These are phyloP conservation scores for Amblyraja radiata DNA, from an alignment of 2,797 vertebrate species.

Conservation along the genomic window DNA sequence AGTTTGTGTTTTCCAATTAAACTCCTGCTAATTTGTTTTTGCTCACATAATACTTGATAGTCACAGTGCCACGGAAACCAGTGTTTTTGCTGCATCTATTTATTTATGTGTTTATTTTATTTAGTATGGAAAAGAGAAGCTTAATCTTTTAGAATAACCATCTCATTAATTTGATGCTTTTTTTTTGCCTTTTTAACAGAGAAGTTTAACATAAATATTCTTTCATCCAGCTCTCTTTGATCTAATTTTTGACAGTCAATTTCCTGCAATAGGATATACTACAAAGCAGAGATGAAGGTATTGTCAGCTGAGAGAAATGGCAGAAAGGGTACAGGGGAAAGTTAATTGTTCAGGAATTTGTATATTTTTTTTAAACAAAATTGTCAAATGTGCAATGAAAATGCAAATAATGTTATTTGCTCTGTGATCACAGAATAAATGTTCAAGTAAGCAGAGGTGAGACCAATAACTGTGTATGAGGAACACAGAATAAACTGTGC, in stretches of 20 bases:
- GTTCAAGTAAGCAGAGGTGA: conserved; percentile 26
- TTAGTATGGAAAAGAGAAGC: background rate
- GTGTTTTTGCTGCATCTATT: conserved; percentile 18
- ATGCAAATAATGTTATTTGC: conserved; percentile 36
- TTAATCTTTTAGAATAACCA: conserved; percentile 9
- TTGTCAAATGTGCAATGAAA: conserved; percentile 33
- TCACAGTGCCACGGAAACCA: conserved; percentile 8
- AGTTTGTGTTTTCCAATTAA: conserved; percentile 36
- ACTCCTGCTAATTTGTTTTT: conserved; percentile 36
- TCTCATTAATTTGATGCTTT: background rate
- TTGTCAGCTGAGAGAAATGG: background rate
- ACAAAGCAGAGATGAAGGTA: conserved; percentile 15
- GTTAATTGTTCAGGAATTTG: conserved; percentile 34
- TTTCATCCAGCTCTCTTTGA: conserved; percentile 2
- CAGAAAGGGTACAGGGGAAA: conserved; percentile 7
- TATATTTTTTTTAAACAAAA: conserved; percentile 33
- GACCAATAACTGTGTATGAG: conserved; percentile 44
- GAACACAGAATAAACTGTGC: conserved; percentile 43
- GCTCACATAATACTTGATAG: conserved; percentile 35
- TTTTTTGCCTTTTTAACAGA: background rate
- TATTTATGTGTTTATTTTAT: conserved; percentile 31
- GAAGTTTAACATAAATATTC: conserved; percentile 5
- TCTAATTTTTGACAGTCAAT: conserved; percentile 35
- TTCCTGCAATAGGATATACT: conserved; percentile 16
- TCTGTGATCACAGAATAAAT: conserved; percentile 29